Percentiles rank a stretch among this genome's conserved stretches.
Conservation (phyloP, 1,140 invertebrate species). For the Aphis gossypii region DNA sequence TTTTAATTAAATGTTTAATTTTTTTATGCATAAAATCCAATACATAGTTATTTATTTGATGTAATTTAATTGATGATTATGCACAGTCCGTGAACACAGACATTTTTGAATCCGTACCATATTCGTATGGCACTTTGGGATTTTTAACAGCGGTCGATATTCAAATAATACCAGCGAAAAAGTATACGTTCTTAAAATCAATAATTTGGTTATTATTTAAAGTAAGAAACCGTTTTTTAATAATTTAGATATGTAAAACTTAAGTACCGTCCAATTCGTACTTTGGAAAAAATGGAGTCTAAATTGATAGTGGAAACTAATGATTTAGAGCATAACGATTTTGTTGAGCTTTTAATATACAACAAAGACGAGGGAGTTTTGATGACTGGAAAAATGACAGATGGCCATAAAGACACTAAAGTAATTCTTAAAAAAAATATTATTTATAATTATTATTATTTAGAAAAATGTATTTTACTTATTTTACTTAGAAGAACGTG, state of each 20-base stretch:
- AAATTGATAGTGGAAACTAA: constrained; percentile 65
- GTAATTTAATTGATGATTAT: not conserved
- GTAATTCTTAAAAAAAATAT: not conserved
- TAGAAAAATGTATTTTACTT: not conserved
- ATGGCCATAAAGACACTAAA: not conserved
- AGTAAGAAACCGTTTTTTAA: not conserved
- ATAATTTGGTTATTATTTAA: not conserved
- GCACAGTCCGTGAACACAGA: constrained; percentile 74
- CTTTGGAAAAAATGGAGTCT: constrained; percentile 66
- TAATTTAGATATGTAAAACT: constrained; percentile 67
- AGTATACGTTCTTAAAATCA: constrained; percentile 62
- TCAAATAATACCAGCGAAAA: constrained; percentile 75
- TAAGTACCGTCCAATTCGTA: constrained; percentile 74
- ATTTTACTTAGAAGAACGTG: not conserved
- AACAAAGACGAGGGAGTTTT: constrained; percentile 73
- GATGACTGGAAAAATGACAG: constrained; percentile 75
- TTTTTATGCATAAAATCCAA: not conserved
- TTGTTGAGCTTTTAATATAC: constrained; percentile 79
- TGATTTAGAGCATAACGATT: constrained; percentile 71
- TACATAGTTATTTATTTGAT: not conserved
- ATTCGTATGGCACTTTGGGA: constrained; percentile 88
- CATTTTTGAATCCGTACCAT: constrained; percentile 80
- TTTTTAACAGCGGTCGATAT: constrained; percentile 82
- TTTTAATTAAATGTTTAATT: not conserved
- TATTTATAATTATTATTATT: not conserved